Base-by-base conservation (phyloP, 1,140 invertebrate species). In the Pseudobourletiella spinata region DNA sequence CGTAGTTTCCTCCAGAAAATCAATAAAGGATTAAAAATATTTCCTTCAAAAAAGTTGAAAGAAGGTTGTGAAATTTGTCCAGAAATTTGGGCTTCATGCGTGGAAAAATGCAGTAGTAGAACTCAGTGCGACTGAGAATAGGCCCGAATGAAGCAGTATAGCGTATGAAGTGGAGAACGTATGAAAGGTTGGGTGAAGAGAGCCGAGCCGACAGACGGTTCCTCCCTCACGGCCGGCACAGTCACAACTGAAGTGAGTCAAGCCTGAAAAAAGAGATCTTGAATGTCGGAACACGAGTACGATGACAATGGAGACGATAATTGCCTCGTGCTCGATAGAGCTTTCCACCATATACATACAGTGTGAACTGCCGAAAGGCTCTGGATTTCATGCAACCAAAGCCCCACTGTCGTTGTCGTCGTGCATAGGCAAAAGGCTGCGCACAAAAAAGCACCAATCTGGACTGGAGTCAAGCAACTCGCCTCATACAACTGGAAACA, bases 261-360 rank as follows among this genome's bases (percentile, higher is more conserved):
- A 48, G 42, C 42, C 44, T 30, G 55, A 52, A 63, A 63, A 63
- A 63, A 62, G 54, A 60, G 63, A 57, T 62, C 56, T 66, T 66
- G 59, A 61, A 61, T 66, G 64, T 61, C 57, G 64, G 59, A 62
- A 66, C 64, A 66, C 59, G 63, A 59, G 64, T 61, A 66, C 42
- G 55, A 66, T 28, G 44, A 66, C 64, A 66, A 66, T 66, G 59
- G 64, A 61, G 59, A 58, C 59, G 64, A 66, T 66, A 66, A 66
- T 66, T 66, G 64, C 64, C 64, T 66, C 59, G 64, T 66, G 64
- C 64, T 66, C 64, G 59, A 65, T 65, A 48, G 44, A 48, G 44
- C 44, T 48, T 48, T 48, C 20, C 44, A 39, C 32, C n/a, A n/a
- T 39, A 39, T n/a, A n/a, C 32, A 11, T 48, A 48, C 22, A 48